These are phyloP conservation scores for Macroramphosus scolopax DNA, from an alignment of 2,797 vertebrate species.

Conservation along the genomic window DNA sequence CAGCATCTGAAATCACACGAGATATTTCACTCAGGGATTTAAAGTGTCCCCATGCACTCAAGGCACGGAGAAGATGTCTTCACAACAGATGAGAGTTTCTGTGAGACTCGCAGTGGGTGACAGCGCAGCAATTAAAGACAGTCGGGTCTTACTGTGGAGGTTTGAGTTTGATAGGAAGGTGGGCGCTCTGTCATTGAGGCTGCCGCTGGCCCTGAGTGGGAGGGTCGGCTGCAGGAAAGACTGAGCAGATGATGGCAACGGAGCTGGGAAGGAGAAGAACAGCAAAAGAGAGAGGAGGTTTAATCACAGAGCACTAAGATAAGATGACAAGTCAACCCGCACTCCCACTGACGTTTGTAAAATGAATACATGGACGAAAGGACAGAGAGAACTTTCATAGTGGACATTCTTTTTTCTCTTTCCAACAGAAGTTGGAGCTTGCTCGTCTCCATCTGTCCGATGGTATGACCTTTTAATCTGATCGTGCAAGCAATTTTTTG, in stretches of 20 bases:
- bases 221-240: conserved; percentile 60
- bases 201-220: conserved; percentile 63
- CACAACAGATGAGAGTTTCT: background rate
- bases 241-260: conserved; percentile 57
- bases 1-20: conserved; percentile 72
- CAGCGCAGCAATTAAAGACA: conserved; percentile 1
- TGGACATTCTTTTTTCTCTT: conserved; percentile 2
- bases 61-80: background rate
- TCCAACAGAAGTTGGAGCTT: conserved; percentile 4
- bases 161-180: conserved; percentile 77
- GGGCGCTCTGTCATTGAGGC: conserved; percentile 73
- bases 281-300: conserved; percentile 5
- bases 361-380: conserved; percentile 14
- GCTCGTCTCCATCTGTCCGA: conserved; percentile 40
- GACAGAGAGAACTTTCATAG: background rate
- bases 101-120: background rate
- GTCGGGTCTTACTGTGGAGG: conserved; percentile 74
- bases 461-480: conserved; percentile 43
- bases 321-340: conserved; percentile 1
- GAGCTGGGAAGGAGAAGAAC: conserved; percentile 55
- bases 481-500: conserved; percentile 6
- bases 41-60: background rate
- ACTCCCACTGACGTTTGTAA: background rate
- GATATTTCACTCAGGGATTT: background rate
- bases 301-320: background rate